Evolutionary conservation across 37 sponge, comb jelly and placozoan genomes (phyloP).

Genomic region (Lycopodina hypogea): DNA sequence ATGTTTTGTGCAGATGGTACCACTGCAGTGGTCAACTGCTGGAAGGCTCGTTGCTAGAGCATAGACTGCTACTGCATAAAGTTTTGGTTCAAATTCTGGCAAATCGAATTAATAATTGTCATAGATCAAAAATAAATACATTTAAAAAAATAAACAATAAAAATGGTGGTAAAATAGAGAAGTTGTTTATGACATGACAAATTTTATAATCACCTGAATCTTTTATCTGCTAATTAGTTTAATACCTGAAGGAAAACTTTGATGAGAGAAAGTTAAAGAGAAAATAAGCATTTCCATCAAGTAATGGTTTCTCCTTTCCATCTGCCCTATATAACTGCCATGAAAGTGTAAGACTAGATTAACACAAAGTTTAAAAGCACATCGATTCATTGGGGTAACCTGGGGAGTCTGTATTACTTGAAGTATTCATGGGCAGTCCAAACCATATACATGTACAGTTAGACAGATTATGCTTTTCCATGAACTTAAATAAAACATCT

Average conservation of each 20-base stretch:
- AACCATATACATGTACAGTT: too few relatives aligned
- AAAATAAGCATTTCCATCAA: background rate
- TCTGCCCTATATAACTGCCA: too few relatives aligned
- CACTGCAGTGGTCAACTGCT: background rate
- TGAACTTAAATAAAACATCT: too few relatives aligned
- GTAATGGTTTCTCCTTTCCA: background rate
- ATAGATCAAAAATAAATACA: too few relatives aligned
- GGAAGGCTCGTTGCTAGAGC: background rate
- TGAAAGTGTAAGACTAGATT: background rate
- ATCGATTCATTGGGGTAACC: background rate
- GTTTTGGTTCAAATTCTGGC: slow-evolving; percentile 52
- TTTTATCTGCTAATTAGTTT: background rate
- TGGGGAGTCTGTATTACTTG: background rate
- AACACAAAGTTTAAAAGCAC: too few relatives aligned
- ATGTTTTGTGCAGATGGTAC: background rate
- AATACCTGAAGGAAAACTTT: background rate
- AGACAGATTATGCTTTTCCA: too few relatives aligned
- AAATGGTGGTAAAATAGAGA: too few relatives aligned
- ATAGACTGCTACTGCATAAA: slow-evolving; percentile 44
- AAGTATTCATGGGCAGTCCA: too few relatives aligned
- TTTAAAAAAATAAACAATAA: too few relatives aligned
- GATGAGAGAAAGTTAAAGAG: background rate
- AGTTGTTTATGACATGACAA: too few relatives aligned
- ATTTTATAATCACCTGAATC: too few relatives aligned
- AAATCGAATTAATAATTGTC: slow-evolving; percentile 38